A percentile compares a stretch with the other conserved stretches of the same genome.
Evolutionary conservation across 1,140 invertebrate species (phyloP).

Genomic region (Monomorium pharaonis): DNA sequence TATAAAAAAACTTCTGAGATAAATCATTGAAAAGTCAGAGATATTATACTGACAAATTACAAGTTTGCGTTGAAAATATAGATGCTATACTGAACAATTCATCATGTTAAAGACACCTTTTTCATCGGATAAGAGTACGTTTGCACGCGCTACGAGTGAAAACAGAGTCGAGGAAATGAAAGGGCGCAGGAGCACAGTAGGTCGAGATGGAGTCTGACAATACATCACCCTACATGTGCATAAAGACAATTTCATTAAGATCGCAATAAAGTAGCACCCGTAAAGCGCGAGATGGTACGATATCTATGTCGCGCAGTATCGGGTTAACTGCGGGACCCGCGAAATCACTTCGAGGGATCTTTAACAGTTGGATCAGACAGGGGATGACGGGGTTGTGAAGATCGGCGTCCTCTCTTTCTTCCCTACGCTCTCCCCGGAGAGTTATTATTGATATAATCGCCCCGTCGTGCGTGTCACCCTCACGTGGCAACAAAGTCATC

Average conservation of each 20-base stretch:
- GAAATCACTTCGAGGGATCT: constrained; percentile 65
- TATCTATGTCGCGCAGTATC: constrained; percentile 9
- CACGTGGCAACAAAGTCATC: constrained; percentile 59
- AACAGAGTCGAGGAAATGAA: constrained; percentile 26
- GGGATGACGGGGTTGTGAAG: constrained; percentile 39
- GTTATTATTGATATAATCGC: constrained; percentile 75
- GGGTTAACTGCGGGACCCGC: constrained; percentile 47
- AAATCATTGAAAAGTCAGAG: not conserved
- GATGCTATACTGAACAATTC: not conserved
- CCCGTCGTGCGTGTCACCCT: constrained; percentile 71
- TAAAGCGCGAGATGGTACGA: constrained; percentile 39
- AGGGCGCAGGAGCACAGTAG: not conserved
- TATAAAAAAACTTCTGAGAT: not conserved
- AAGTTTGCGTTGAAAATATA: not conserved
- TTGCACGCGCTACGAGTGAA: constrained; percentile 22
- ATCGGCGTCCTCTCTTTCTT: constrained; percentile 56
- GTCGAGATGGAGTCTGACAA: constrained; percentile 35
- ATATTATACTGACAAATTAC: not conserved
- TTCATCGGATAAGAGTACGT: not conserved
- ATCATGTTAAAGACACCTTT: constrained; percentile 3
- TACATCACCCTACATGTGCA: constrained; percentile 15
- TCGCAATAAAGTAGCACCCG: constrained; percentile 10
- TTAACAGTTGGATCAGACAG: constrained; percentile 15
- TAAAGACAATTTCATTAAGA: constrained; percentile 59
- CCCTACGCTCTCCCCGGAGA: constrained; percentile 55